phyloP scores from a whole-genome alignment of 2,888 invertebrate genomes.

The Agonopterix subpropinquella region DNA sequence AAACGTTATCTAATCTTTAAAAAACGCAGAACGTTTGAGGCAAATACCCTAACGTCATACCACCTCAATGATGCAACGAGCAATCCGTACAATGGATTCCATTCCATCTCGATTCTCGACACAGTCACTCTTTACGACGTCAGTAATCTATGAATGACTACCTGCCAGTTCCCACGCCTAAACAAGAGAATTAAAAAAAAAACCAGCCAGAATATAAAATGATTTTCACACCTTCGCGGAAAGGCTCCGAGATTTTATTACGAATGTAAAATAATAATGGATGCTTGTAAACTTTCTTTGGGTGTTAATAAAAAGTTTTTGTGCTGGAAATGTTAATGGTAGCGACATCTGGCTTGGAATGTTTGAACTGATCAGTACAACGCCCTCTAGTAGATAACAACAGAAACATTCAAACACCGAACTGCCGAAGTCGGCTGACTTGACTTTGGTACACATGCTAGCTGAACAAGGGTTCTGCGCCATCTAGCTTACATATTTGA shows the following conservation, averaged over 20 bases:
- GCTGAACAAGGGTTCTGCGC: too few relatives aligned
- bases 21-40: neutral
- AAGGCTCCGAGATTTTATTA: constrained; percentile 59
- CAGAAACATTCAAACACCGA: neutral
- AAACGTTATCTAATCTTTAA: too few relatives aligned
- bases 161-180: constrained; percentile 63
- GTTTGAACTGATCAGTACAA: neutral
- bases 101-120: constrained; percentile 18
- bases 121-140: constrained; percentile 23
- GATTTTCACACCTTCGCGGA: constrained; percentile 72
- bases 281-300: constrained; percentile 46
- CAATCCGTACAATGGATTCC: constrained; percentile 3
- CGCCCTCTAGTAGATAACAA: constrained; percentile 24
- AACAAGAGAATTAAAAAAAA: constrained; percentile 32
- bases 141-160: constrained; percentile 22
- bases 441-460: too few relatives aligned
- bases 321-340: constrained; percentile 3
- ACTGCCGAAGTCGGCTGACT: too few relatives aligned
- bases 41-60: neutral
- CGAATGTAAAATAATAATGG: constrained; percentile 65
- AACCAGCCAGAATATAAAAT: constrained; percentile 57
- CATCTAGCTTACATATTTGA: too few relatives aligned
- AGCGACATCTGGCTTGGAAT: constrained; percentile 40
- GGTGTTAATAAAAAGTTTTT: constrained; percentile 14
- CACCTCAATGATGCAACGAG: neutral